Base-by-base conservation (phyloP, 2,888 invertebrate genomes). In the Drosophila planitibia region DNA sequence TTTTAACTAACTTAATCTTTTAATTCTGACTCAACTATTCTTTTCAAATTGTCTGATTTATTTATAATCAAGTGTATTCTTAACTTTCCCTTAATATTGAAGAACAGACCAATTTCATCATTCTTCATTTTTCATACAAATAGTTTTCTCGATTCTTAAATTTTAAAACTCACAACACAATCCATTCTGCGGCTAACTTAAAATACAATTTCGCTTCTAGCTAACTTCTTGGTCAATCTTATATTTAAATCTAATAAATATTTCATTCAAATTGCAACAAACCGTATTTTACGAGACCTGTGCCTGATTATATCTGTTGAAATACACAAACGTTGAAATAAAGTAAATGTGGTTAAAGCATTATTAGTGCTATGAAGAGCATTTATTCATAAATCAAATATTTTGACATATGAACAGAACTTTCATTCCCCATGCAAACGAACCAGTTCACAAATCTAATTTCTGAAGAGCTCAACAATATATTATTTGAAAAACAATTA, bases 401-500 rank as follows among this genome's bases (percentile, higher is more conserved):
- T 30, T 22, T 37, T n/a, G 12, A 16, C 70, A 70, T 53, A 58
- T 58, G 52, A 70, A 63, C 70, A 25, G 61, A 62, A n/a, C 52
- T 47, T n/a, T 39, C 30, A 28, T 33, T 52, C 32, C 33, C 32
- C 57, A 54, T 64, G 59, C 53, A 49, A 73, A 44, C 41, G 52
- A 71, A 52, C 41, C 57, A 32, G 71, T 57, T 60, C 71, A 44
- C 7, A 39, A 55, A 14, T 19, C 52, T 58, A 44, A 58, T 69
- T 69, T 55, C 39, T n/a, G 25, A 51, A 39, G 37, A 53, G 44
- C 59, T 72, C 25, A 60, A 39, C 53, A n/a, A 4, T 37, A 57
- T 75, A 64, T 60, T 53, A 55, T 70, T 80, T 80, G 78, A 77
- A 71, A 73, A 77, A 69, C 70, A 74, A 76, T 72, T 79, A 37